Evolutionary conservation across 2,888 invertebrate species (phyloP).

Genomic region (Limnephilus lunatus): DNA sequence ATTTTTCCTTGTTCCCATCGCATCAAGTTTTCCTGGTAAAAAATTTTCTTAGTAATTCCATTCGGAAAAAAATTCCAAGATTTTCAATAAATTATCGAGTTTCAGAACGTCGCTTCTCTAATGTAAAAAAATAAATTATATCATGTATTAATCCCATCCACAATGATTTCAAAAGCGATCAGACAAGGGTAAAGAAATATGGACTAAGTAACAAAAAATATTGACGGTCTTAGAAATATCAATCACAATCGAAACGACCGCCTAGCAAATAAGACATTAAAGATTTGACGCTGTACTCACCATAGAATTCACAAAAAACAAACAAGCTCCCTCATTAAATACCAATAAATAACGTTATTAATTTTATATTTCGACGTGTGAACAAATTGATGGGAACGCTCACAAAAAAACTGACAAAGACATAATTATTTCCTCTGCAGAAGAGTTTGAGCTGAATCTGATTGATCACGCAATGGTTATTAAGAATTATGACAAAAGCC

Average conservation of each 20-base stretch:
- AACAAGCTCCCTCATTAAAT: constrained; percentile 30
- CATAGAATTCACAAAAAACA: background rate
- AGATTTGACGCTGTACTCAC: background rate
- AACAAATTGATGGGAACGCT: constrained; percentile 34
- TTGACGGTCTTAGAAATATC: background rate
- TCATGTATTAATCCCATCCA: background rate
- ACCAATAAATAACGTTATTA: constrained; percentile 30
- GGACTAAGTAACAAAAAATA: background rate
- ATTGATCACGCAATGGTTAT: constrained; percentile 4
- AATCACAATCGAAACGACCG: background rate
- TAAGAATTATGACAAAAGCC: constrained; percentile 17
- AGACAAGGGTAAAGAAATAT: background rate
- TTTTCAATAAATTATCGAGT: no score
- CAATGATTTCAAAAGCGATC: background rate
- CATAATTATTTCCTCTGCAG: background rate
- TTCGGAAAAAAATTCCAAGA: no score
- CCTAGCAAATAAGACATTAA: constrained; percentile 6
- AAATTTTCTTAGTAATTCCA: no score
- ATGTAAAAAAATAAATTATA: background rate
- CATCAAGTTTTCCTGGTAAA: no score
- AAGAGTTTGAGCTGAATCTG: background rate
- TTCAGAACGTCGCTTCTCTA: no score
- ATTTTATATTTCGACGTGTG: constrained; percentile 39
- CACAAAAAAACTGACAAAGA: constrained; percentile 12
- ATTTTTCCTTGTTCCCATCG: no score